These are phyloP conservation scores for Eupithecia centaureata DNA, from an alignment of 2,888 invertebrate species.

Conservation along the genomic window DNA sequence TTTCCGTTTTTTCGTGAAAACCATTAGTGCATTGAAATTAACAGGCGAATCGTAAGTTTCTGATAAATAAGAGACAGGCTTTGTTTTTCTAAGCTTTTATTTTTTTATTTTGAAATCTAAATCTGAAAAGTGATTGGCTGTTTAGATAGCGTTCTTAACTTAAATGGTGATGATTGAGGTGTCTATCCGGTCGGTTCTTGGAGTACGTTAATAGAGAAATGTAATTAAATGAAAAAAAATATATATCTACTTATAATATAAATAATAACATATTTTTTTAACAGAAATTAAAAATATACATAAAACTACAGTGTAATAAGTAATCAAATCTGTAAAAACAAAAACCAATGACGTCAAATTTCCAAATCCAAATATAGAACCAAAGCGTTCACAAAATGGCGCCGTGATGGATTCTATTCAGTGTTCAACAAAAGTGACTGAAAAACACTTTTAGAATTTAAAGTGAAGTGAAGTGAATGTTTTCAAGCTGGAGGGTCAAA, in stretches of 20 bases:
- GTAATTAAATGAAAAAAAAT: not conserved
- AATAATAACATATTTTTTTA: not conserved
- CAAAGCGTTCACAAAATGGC: constrained; percentile 45
- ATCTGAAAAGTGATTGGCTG: constrained; percentile 21
- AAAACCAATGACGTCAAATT: constrained; percentile 7
- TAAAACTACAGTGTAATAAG: not conserved
- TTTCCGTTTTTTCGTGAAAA: constrained; percentile 62
- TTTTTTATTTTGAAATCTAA: constrained; percentile 37
- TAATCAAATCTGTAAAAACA: not conserved
- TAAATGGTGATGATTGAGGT: constrained; percentile 11
- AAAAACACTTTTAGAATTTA: constrained; percentile 38
- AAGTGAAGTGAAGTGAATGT: constrained; percentile 61
- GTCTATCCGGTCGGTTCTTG: not conserved
- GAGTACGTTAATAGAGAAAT: not conserved
- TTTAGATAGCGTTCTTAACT: constrained; percentile 7
- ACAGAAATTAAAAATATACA: not conserved
- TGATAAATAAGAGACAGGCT: constrained; percentile 54
- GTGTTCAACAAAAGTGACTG: constrained; percentile 46
- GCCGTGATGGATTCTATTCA: constrained; percentile 44
- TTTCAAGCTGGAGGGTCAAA: constrained; percentile 86
- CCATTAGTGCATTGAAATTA: constrained; percentile 77
- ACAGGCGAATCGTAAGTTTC: constrained; percentile 56
- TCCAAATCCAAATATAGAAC: constrained; percentile 18
- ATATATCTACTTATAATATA: not conserved
- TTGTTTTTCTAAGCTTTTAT: constrained; percentile 39